Conservation (phyloP, 2,888 invertebrate species). For the Patella depressa region DNA sequence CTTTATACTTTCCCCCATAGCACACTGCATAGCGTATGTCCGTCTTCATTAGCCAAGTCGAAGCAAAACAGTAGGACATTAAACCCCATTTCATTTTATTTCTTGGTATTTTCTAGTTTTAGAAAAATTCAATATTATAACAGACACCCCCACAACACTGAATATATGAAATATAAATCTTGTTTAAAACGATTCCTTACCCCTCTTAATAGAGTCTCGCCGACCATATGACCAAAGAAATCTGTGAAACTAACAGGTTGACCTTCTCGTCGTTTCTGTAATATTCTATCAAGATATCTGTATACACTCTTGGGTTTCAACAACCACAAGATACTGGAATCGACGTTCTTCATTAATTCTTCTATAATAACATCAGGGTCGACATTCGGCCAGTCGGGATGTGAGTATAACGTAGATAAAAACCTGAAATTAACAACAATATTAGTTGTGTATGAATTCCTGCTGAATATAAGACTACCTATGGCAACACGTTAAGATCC, state of each 20-base stretch:
- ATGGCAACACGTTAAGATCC: too few species aligned
- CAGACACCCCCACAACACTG: background rate
- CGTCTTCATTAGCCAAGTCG: too few species aligned
- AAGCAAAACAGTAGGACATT: too few species aligned
- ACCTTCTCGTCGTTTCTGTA: slow-evolving; percentile 68
- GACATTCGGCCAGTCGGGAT: slow-evolving; percentile 70
- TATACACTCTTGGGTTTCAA: slow-evolving; percentile 63
- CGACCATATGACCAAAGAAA: slow-evolving; percentile 72
- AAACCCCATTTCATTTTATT: too few species aligned
- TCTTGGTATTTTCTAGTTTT: too few species aligned
- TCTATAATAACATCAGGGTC: slow-evolving; percentile 64
- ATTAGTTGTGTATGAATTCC: too few species aligned
- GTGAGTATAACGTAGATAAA: slow-evolving; percentile 72
- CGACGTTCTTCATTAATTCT: slow-evolving; percentile 68
- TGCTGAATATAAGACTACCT: too few species aligned
- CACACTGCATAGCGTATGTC: too few species aligned
- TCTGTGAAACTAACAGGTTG: slow-evolving; percentile 73
- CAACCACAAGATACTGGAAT: slow-evolving; percentile 67
- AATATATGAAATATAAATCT: background rate
- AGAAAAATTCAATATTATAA: too few species aligned
- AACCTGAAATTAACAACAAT: slow-evolving; percentile 61
- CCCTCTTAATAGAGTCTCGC: slow-evolving; percentile 70
- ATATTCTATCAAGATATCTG: slow-evolving; percentile 65
- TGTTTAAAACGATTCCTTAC: slow-evolving; percentile 52
- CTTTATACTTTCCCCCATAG: too few species aligned